These are phyloP conservation scores for Artibeus lituratus DNA, from an alignment of 2,797 vertebrate genomes.

Conservation along the genomic window DNA sequence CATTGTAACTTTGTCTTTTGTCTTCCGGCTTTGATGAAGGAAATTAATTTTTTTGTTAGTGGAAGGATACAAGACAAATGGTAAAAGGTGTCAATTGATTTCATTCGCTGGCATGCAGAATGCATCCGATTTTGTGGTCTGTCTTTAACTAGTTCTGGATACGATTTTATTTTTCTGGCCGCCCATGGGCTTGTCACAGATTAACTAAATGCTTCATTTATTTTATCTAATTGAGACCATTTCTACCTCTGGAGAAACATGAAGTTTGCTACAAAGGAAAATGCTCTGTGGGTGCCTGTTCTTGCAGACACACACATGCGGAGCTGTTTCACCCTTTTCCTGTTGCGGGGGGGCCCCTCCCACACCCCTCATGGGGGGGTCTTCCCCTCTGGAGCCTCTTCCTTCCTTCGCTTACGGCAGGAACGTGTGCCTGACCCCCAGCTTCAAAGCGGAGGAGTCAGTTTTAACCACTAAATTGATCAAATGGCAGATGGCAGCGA, in stretches of 20 bases:
- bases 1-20: not conserved
- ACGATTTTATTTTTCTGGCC: conserved; percentile 43
- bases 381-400: not conserved
- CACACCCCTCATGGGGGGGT: not conserved
- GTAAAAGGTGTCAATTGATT: conserved; percentile 32
- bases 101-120: conserved; percentile 1
- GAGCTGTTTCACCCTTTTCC: not conserved
- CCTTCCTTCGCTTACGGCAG: not conserved
- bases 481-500: not conserved
- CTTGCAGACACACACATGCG: not conserved
- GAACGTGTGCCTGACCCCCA: not conserved
- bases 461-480: not conserved
- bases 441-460: not conserved
- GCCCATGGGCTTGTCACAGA: conserved; percentile 24
- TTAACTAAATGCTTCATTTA: conserved; percentile 55
- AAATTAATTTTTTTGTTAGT: conserved; percentile 31
- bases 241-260: not conserved
- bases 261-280: conserved; percentile 9
- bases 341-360: not conserved
- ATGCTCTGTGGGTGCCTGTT: not conserved
- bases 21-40: conserved; percentile 35
- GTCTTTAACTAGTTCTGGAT: conserved; percentile 31
- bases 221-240: conserved; percentile 43
- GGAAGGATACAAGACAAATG: conserved; percentile 39
- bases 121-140: not conserved